Percentiles rank a stretch among this genome's conserved stretches.
phyloP scores from a whole-genome alignment of 2,888 invertebrate species.

The Electrophaes corylata region DNA sequence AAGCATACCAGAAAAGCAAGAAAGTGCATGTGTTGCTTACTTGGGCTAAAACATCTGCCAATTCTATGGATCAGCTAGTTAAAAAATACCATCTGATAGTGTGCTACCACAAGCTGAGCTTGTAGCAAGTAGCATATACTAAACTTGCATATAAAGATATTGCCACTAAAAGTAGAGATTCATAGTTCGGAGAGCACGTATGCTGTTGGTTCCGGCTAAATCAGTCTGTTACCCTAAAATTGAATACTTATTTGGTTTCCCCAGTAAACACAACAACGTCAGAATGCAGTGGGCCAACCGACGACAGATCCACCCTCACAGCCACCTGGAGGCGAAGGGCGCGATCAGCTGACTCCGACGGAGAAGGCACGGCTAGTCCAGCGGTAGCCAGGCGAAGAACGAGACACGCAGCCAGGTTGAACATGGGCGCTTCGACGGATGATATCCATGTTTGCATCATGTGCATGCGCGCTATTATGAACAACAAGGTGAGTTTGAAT shows the following conservation, averaged over 20 bases:
- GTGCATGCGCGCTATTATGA: constrained; percentile 99
- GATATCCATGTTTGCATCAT: constrained; percentile 99
- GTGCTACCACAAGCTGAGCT: no score
- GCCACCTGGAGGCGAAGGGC: constrained; percentile 71
- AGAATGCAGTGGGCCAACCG: constrained; percentile 72
- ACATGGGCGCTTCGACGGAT: constrained; percentile 98
- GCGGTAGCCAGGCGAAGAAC: constrained; percentile 86
- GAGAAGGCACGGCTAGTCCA: constrained; percentile 64
- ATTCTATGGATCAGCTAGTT: no score
- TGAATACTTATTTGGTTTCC: neutral
- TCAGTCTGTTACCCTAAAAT: no score
- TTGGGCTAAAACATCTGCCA: no score
- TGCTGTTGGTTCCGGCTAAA: no score
- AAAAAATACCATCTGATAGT: no score
- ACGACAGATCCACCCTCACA: constrained; percentile 62
- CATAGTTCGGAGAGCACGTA: no score
- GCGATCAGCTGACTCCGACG: constrained; percentile 63
- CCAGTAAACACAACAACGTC: constrained; percentile 73
- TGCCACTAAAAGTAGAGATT: no score
- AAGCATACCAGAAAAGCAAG: no score
- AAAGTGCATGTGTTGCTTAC: no score
- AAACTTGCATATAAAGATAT: no score
- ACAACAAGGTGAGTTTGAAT: constrained; percentile 91
- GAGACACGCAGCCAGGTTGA: constrained; percentile 93
- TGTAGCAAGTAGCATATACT: no score